Base-by-base conservation (phyloP, 2,888 invertebrate species). In the Tipula confusa region DNA sequence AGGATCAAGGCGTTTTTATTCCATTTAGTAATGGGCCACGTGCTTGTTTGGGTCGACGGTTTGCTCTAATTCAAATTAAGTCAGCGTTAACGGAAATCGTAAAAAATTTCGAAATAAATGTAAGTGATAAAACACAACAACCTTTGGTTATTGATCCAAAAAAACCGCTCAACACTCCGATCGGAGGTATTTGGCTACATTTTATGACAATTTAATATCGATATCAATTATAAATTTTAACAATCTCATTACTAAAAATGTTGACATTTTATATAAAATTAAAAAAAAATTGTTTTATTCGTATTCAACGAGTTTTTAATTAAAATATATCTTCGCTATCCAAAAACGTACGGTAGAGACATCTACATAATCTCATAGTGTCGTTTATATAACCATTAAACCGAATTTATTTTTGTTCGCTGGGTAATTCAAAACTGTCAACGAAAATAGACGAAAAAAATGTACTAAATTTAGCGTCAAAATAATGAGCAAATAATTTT, bases 21-120 rank as follows among this genome's bases (percentile, higher is more conserved):
- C 89, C 90, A 0, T 90, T 90, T 84, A 89, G 90, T 9, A 88
- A 88, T 83, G 90, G 90, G 11, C 90, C 90, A 4, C 86, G 89
- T 48, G 87, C 87, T 83, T 90, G 90, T 85, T 86, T 89, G 64
- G 90, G 90, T 89, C 64, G 64, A 64, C 64, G 64, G 2, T 64
- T 64, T 64, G 64, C 64, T 9, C 24, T 85, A 84, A 29, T 79
- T 83, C 64, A 64, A 64, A 24, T 64, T 24, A 64, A 64, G 64
- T 7, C 64, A 24, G 64, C 64, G 24, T 64, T 64, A 6, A 24
- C 24, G 3, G 64, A 64, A 24, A 18, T 64, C 7, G 9, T 64
- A 24, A 64, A 64, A 24, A 64, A 64, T 24, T 64, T 64, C 24
- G 64, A 64, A 24, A 64, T 64, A 24, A 64, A 1, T 64, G 64